Evolutionary conservation across 2,888 invertebrate species (phyloP).

Genomic region (Perithous albicinctus): DNA sequence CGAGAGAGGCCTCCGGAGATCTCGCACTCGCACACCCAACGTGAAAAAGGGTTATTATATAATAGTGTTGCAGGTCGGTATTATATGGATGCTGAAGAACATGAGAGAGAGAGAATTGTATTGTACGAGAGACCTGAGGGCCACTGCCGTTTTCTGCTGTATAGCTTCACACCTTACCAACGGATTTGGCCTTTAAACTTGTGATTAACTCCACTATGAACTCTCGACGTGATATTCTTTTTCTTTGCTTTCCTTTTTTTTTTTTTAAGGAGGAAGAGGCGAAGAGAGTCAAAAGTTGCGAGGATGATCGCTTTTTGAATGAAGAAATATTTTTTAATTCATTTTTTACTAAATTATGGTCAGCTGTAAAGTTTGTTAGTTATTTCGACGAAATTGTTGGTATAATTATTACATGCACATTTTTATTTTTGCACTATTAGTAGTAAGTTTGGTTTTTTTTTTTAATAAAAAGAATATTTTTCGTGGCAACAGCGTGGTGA

Average conservation of each 20-base stretch:
- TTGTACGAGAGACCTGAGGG: constrained; percentile 45
- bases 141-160: constrained; percentile 55
- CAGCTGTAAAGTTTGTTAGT: too few species aligned
- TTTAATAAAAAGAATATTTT: too few species aligned
- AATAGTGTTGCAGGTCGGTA: too few species aligned
- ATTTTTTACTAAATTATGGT: too few species aligned
- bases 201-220: constrained; percentile 73
- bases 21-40: constrained; percentile 1
- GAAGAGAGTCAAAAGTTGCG: not conserved
- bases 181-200: constrained; percentile 79
- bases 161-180: constrained; percentile 75
- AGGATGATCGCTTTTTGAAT: too few species aligned
- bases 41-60: constrained; percentile 41
- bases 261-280: not conserved
- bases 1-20: constrained; percentile 67
- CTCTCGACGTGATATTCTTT: constrained; percentile 33
- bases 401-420: too few species aligned
- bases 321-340: too few species aligned
- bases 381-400: too few species aligned
- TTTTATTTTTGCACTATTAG: too few species aligned
- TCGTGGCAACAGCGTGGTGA: too few species aligned
- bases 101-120: constrained; percentile 13
- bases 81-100: not conserved
- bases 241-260: constrained; percentile 9
- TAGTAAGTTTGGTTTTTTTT: too few species aligned